Evolutionary conservation across 2,888 invertebrate genomes (phyloP), one percentile per base, ranked within the genome.

Genomic region (Diploptera punctata): DNA sequence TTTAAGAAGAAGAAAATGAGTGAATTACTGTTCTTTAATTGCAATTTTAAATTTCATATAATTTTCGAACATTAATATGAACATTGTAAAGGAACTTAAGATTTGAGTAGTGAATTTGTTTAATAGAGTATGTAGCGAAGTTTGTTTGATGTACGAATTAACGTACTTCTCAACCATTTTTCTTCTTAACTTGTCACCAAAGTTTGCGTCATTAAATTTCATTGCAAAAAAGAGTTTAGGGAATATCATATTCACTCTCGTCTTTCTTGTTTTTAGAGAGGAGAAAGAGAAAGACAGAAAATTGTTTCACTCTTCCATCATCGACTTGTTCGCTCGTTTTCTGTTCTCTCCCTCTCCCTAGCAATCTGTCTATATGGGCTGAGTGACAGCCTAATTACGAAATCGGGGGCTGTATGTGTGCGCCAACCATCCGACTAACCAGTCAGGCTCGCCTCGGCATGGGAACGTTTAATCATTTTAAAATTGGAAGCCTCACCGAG

Each of bases 401-500:
- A 69, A 60, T 67, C 67, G 26, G 19, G 26, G 60, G 18, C 31
- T 68, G 54, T 31, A 47, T 33, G 33, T 47, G 67, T 47, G 29
- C 47, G 68, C 57, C 57, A 57, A 24, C 54, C 54, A 24, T 4
- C 26, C n/a, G n/a, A n/a, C n/a, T n/a, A n/a, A n/a, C n/a, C n/a
- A n/a, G n/a, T 18, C 47, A 47, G 18, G 24, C 29, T 29, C 26
- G 44, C 52, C 24, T 38, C 71, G 52, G 61, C 71, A 44, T 65
- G 72, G 68, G 72, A 61, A 43, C 68, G 68, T 52, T 72, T 72
- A 72, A 72, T 72, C 72, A 72, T 72, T 72, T 72, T 72, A 72
- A 72, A 72, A 68, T 72, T 72, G 68, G 72, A 68, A 65, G 67
- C 62, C 33, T 4, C 44, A 43, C 54, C 54, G 71, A 62, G 21